Conservation (phyloP, 1,140 invertebrate species). For the Pseudomyrmex pallidus region DNA sequence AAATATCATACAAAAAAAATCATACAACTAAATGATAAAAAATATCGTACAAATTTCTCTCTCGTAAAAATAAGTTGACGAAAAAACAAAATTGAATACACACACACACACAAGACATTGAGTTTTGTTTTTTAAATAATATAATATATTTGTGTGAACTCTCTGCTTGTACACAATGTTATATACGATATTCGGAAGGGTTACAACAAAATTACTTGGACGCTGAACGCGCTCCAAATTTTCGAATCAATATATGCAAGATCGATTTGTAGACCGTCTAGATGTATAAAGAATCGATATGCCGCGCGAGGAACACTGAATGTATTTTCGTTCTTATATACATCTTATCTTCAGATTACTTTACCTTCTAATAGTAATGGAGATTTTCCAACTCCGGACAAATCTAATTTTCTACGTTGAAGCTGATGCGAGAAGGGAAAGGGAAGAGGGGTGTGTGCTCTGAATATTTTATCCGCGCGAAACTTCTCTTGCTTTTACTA, state of each 20-base stretch:
- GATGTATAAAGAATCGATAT: not conserved
- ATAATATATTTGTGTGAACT: too few relatives aligned
- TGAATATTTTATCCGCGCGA: slow-evolving; percentile 72
- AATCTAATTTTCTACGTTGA: slow-evolving; percentile 72
- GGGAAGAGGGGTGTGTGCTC: slow-evolving; percentile 35
- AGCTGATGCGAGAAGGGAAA: slow-evolving; percentile 33
- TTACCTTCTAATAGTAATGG: slow-evolving; percentile 69
- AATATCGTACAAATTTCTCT: too few relatives aligned
- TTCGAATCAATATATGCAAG: not conserved
- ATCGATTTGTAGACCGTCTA: slow-evolving; percentile 13
- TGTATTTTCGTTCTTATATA: slow-evolving; percentile 54
- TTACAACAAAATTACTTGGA: too few relatives aligned
- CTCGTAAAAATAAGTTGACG: too few relatives aligned
- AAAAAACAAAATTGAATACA: too few relatives aligned
- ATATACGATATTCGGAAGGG: too few relatives aligned
- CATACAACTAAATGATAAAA: too few relatives aligned
- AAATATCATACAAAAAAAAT: too few relatives aligned
- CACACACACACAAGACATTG: too few relatives aligned
- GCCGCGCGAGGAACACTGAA: slow-evolving; percentile 14
- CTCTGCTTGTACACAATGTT: too few relatives aligned
- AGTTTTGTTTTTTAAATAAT: too few relatives aligned
- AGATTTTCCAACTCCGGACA: slow-evolving; percentile 73
- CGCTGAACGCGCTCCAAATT: not conserved
- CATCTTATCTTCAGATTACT: slow-evolving; percentile 69
- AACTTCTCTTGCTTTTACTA: slow-evolving; percentile 57